A percentile compares a stretch with the other conserved stretches of the same genome.
phyloP scores from a whole-genome alignment of 2,888 invertebrate genomes.

The Tortricodes alternella region DNA sequence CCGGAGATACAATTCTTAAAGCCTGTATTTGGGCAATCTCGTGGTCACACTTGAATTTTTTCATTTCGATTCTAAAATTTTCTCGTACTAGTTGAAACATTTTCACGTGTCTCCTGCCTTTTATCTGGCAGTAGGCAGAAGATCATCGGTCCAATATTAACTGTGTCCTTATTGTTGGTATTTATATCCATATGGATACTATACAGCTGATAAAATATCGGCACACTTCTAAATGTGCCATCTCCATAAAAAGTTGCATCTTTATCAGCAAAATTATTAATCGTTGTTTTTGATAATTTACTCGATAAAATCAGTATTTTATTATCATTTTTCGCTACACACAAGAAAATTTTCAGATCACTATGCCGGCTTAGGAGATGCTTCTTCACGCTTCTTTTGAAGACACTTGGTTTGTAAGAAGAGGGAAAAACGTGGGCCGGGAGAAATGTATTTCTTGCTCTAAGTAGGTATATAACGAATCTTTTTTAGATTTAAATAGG shows the following conservation, averaged over 20 bases:
- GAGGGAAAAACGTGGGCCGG: too few species aligned
- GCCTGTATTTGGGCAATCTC: slow-evolving; percentile 24
- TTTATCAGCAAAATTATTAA: not conserved
- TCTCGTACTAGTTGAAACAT: slow-evolving; percentile 11
- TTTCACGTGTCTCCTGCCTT: slow-evolving; percentile 12
- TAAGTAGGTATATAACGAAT: too few species aligned
- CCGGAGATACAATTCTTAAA: slow-evolving; percentile 15
- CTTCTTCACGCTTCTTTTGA: too few species aligned
- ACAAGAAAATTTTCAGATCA: not conserved
- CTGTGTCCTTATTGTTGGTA: slow-evolving; percentile 3
- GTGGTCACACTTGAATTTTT: slow-evolving; percentile 19
- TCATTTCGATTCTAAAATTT: not conserved
- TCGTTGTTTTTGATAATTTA: not conserved
- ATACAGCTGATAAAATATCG: slow-evolving; percentile 9
- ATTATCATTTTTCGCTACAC: not conserved
- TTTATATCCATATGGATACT: slow-evolving; percentile 12
- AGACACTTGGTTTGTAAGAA: too few species aligned
- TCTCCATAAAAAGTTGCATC: not conserved
- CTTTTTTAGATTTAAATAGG: not conserved
- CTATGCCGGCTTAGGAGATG: not conserved
- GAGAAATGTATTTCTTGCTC: too few species aligned
- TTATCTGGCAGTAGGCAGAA: slow-evolving; percentile 17
- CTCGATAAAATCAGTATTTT: not conserved
- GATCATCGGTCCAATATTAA: slow-evolving; percentile 10
- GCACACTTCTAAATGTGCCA: slow-evolving; percentile 6